These are phyloP conservation scores for Tursiops truncatus DNA, from an alignment of 2,113 vertebrate species.

Conservation along the genomic window DNA sequence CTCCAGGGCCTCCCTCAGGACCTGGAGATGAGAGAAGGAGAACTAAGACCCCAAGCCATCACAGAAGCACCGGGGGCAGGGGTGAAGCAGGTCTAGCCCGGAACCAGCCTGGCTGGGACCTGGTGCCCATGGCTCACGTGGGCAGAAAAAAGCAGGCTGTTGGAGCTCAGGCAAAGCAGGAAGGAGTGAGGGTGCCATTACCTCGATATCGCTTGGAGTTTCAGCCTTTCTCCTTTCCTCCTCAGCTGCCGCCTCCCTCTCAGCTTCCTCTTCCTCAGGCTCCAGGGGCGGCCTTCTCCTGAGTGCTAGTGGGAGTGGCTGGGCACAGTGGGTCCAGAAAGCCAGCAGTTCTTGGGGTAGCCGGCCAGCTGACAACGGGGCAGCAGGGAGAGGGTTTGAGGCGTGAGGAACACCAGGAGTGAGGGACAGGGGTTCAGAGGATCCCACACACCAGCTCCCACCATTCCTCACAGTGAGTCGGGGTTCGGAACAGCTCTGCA, in stretches of 20 bases:
- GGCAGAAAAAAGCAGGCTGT: not conserved
- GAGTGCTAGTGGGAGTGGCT: constrained; percentile 23
- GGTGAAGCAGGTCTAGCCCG: not conserved
- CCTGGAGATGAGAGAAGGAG: constrained; percentile 19
- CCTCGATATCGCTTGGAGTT: constrained; percentile 72
- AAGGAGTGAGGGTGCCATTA: not conserved
- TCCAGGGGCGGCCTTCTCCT: not conserved
- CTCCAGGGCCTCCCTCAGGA: constrained; percentile 72
- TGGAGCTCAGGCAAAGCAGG: too few relatives aligned
- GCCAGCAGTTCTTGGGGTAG: constrained; percentile 76
- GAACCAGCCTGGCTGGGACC: not conserved
- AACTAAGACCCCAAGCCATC: not conserved
- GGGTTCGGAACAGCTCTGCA: constrained; percentile 78
- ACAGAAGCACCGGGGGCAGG: not conserved
- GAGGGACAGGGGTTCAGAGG: not conserved
- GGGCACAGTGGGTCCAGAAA: constrained; percentile 77
- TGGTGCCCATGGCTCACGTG: accelerated
- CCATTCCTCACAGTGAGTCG: constrained; percentile 82
- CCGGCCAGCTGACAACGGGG: constrained; percentile 37
- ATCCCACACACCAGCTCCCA: not conserved
- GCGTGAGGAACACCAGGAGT: not conserved
- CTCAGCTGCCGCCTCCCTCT: not conserved
- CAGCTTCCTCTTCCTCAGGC: constrained; percentile 37
- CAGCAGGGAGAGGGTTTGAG: not conserved
- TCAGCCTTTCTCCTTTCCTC: constrained; percentile 61